Base-by-base conservation (phyloP, 2,888 invertebrate species). In the Synanthedon tipuliformis region DNA sequence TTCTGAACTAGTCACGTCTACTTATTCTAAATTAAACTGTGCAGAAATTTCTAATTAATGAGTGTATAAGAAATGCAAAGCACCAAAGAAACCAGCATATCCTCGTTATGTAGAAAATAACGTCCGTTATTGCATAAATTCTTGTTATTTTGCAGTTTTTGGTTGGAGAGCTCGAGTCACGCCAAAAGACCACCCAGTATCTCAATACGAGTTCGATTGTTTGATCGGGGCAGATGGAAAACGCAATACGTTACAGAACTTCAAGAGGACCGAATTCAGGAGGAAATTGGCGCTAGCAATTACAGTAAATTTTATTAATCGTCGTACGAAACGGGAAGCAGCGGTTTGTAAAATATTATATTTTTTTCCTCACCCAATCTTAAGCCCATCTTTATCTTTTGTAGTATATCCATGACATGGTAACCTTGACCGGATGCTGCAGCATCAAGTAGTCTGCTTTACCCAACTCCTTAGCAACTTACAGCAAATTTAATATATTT, bases 281-380 rank as follows among this genome's bases (percentile, higher is more conserved):
- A 99, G 98, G 8, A 98, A 97, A 74, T 88, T 99, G 56, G 99
- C 99, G 18, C 98, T 99, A 76, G 99, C 98, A n/a, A 98, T 99
- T 64, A 99, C 99, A 0, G 99, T 98, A 51, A 99, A 99, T 87
- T 99, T 99, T 76, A 97, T 99, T 63, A 99, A 99, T 79, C 92
- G 94, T 61, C 94, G 95, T 68, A 93, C 96, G 0, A 95, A 97
- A 74, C 96, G 95, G 18, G 99, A 99, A 84, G 97, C 96, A 0
- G 88, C 84, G 61, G 88, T 88, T 27, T 76, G 78, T 66, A 8
- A 13, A 8, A 8, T 34, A 34, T 34, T 5, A 34, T 1, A 8
- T 8, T 16, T 51, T 34, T 10, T 50, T 27, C 27, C 8, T 2
- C 1, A 12, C 34, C 10, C 10, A 15, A 40, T n/a, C 10, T 12